phyloP scores from a whole-genome alignment of 2,113 vertebrate genomes.

The Oncorhynchus masou region DNA sequence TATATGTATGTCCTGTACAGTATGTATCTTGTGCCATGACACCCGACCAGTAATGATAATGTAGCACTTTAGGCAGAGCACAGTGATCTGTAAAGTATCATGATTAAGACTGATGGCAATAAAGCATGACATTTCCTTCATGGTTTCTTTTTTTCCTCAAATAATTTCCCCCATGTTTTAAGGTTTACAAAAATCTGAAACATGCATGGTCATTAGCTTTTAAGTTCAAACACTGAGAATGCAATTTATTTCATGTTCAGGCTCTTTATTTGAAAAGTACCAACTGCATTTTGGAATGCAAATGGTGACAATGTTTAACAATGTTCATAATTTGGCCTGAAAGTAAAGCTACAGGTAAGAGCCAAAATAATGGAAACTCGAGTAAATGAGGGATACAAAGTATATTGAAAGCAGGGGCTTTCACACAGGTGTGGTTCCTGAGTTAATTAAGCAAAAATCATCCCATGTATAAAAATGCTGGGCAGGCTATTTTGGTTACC shows the following conservation, averaged over 20 bases:
- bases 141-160: neutral
- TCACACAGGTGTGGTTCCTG: no score
- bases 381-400: no score
- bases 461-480: no score
- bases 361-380: no score
- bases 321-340: no score
- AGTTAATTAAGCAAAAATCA: no score
- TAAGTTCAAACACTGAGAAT: neutral
- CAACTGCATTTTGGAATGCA: neutral
- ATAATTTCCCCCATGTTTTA: neutral
- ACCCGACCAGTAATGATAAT: slow-evolving; percentile 32
- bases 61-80: slow-evolving; percentile 56
- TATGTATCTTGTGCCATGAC: slow-evolving; percentile 61
- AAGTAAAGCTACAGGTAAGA: no score
- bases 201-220: neutral
- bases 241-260: neutral
- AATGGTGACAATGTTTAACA: neutral
- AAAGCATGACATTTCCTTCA: slow-evolving; percentile 53
- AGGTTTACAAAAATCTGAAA: neutral
- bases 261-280: slow-evolving; percentile 43
- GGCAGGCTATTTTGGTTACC: no score
- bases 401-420: no score
- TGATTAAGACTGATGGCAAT: slow-evolving; percentile 60
- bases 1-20: slow-evolving; percentile 40
- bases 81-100: slow-evolving; percentile 29